Evolutionary conservation across 1,140 invertebrate species (phyloP).

Genomic region (Copidosoma floridanum): DNA sequence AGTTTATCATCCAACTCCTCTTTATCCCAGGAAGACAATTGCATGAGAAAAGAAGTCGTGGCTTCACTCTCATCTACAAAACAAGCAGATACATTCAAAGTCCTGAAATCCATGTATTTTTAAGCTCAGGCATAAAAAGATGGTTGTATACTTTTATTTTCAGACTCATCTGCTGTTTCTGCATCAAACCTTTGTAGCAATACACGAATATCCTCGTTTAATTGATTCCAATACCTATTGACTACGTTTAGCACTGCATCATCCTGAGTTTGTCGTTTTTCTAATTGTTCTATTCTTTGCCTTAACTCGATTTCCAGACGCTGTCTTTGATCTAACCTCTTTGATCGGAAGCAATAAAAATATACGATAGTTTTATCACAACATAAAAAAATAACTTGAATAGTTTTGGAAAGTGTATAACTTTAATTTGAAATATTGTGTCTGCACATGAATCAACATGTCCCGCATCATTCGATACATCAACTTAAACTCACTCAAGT

Average conservation of each 20-base stretch:
- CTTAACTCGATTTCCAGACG: slow-evolving; percentile 85
- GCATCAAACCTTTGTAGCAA: slow-evolving; percentile 94
- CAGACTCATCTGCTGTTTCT: slow-evolving; percentile 93
- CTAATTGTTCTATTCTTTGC: slow-evolving; percentile 92
- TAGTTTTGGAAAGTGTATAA: too few species aligned
- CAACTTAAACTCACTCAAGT: too few species aligned
- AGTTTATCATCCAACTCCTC: slow-evolving; percentile 95
- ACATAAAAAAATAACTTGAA: neutral
- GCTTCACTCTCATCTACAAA: slow-evolving; percentile 91
- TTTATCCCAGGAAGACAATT: slow-evolving; percentile 97
- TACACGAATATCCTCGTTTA: slow-evolving; percentile 95
- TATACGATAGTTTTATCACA: slow-evolving; percentile 3
- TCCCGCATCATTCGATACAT: too few species aligned
- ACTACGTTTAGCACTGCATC: slow-evolving; percentile 97
- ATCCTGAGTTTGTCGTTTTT: slow-evolving; percentile 95
- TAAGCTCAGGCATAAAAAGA: slow-evolving; percentile 2
- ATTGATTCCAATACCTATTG: slow-evolving; percentile 96
- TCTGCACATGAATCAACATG: too few species aligned
- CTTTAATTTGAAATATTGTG: too few species aligned
- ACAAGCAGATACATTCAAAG: slow-evolving; percentile 14
- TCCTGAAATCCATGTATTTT: neutral
- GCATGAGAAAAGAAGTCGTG: slow-evolving; percentile 92
- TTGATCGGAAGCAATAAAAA: slow-evolving; percentile 30
- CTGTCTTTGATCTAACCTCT: slow-evolving; percentile 88
- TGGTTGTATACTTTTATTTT: slow-evolving; percentile 75